These are phyloP conservation scores for Azemiops feae DNA, from an alignment of 2,113 vertebrate species.

Conservation along the genomic window DNA sequence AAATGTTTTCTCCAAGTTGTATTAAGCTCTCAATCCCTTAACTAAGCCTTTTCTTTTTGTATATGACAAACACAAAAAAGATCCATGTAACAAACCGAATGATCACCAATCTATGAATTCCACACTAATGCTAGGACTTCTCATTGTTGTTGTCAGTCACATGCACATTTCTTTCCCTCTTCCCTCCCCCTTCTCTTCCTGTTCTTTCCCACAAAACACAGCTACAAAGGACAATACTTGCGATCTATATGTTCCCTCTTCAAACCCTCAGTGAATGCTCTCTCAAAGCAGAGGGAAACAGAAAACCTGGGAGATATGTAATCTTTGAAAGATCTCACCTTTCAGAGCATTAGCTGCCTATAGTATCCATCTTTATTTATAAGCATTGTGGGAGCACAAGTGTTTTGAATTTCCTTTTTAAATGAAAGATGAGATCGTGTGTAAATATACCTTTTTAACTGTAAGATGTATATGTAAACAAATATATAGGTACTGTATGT, in stretches of 20 bases:
- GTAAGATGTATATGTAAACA: background rate
- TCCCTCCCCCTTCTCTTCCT: background rate
- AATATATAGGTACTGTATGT: too few species aligned
- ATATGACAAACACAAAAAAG: background rate
- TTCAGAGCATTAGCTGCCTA: background rate
- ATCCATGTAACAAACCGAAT: background rate
- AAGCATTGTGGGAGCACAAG: background rate
- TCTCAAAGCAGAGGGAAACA: background rate
- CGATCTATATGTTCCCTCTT: background rate
- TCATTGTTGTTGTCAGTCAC: background rate
- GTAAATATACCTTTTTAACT: background rate
- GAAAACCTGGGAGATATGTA: background rate
- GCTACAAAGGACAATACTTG: background rate
- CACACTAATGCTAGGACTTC: background rate
- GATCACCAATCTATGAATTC: background rate
- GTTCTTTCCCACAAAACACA: conserved; percentile 1
- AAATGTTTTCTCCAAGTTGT: too few species aligned
- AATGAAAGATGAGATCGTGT: background rate
- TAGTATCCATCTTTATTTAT: background rate
- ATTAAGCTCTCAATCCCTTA: background rate
- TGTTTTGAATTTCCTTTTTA: background rate
- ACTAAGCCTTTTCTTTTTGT: background rate
- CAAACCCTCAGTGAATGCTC: background rate
- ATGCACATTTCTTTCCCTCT: background rate
- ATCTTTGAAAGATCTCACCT: background rate